Evolutionary conservation across 53 echinoderm and acorn worm species (phyloP), one percentile per base, ranked within the genome.

Genomic region (Mesocentrotus franciscanus): DNA sequence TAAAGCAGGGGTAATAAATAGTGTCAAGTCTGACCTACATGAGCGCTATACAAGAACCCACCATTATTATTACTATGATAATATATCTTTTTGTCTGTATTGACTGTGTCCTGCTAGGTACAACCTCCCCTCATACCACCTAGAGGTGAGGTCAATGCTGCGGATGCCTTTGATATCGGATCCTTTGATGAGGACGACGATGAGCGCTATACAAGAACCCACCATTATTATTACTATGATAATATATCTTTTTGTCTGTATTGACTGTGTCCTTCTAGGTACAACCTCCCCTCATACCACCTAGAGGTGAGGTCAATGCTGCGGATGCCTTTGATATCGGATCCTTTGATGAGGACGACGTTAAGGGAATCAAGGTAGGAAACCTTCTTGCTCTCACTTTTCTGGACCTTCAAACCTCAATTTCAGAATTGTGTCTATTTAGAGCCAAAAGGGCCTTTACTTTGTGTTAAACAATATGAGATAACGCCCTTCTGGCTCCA

Each of bases 291-390:
- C 95, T 99, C 72, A 97, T 98, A 68, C 99, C 99, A 49, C 99
- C 99, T 1, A 94, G 99, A 79, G 99, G 99, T 75, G 99, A 99
- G 78, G 99, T 99, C 22, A 99, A 99, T 95, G 99, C 99, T 94
- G 99, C 99, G 62, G 99, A 99, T 97, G 99, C 99, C 89, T 99
- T 99, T 94, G 99, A 99, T 93, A 99, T 99, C 89, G 99, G 99
- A 34, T 99, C 99, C 39, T 99, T 99, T 92, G 99, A 99, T 94
- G 99, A 99, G 90, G 99, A 99, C 90, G 99, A 98, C 78, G 97
- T 97, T 39, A 98, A 98, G 92, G 97, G 97, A 92, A 98, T 98
- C 81, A 98, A 98, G 96, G 98, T 98, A 61, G 93, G 97, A 18
- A 95, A 13, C 60, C 55, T 57, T 8, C 26, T 13, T 36, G 27